Conservation (phyloP, 2,113 vertebrate species). For the Alosa alosa region DNA sequence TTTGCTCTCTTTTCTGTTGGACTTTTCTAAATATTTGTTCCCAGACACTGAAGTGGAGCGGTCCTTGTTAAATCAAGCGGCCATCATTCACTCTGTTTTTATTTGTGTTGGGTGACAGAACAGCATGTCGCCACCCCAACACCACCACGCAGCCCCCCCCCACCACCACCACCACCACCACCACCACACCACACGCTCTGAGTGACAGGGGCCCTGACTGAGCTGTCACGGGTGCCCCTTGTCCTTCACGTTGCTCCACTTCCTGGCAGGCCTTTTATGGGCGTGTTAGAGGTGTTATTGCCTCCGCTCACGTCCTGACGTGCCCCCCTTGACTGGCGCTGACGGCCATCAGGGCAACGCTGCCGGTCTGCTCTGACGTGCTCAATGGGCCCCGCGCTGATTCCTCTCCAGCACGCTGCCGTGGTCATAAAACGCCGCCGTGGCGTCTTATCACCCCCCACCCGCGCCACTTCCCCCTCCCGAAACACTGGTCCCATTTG, state of each 20-base stretch:
- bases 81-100: background rate
- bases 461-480: background rate
- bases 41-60: background rate
- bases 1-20: background rate
- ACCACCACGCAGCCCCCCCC: background rate
- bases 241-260: background rate
- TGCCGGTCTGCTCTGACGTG: constrained; percentile 60
- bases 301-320: constrained; percentile 5
- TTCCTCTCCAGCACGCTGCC: constrained; percentile 58
- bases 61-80: background rate
- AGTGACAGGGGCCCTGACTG: background rate
- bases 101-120: background rate
- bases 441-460: background rate
- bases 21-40: background rate
- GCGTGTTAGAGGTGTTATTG: background rate
- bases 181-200: background rate
- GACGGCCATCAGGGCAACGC: constrained; percentile 54
- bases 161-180: background rate
- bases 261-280: constrained; percentile 15
- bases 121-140: background rate
- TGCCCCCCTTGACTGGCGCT: constrained; percentile 23
- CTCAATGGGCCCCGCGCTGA: constrained; percentile 68
- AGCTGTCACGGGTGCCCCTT: background rate
- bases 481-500: background rate
- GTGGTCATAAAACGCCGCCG: constrained; percentile 34